Conservation (phyloP, 1,140 invertebrate species). For the Caenorhabditis inopinata region DNA sequence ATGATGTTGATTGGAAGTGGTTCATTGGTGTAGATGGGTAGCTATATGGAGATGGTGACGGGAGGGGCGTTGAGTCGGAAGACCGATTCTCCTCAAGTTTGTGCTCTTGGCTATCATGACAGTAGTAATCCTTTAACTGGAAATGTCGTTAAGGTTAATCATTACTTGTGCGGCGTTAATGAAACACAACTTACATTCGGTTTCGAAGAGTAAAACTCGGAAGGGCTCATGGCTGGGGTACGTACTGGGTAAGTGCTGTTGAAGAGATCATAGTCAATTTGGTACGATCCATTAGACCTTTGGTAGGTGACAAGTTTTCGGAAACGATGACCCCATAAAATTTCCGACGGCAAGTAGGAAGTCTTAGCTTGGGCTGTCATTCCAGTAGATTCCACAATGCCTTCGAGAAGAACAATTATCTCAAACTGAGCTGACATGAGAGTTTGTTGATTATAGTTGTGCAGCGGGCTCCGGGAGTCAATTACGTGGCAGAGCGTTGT, state of each 20-base stretch:
- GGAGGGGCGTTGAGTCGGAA: constrained; percentile 31
- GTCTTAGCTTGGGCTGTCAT: constrained; percentile 56
- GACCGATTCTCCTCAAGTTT: constrained; percentile 41
- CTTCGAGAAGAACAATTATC: constrained; percentile 55
- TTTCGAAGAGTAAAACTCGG: constrained; percentile 37
- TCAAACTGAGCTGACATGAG: constrained; percentile 51
- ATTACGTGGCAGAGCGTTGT: constrained; percentile 69
- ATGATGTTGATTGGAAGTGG: neutral
- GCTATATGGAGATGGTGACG: constrained; percentile 1
- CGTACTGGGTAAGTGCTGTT: constrained; percentile 75
- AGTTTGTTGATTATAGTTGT: constrained; percentile 38
- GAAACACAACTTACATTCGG: constrained; percentile 2
- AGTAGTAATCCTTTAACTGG: constrained; percentile 42
- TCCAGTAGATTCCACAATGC: constrained; percentile 67
- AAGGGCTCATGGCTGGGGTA: constrained; percentile 83
- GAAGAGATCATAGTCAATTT: constrained; percentile 51
- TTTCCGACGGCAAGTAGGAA: constrained; percentile 51
- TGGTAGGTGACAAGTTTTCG: constrained; percentile 48
- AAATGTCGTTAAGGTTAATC: neutral
- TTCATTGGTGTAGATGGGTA: constrained; percentile 13
- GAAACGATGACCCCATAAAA: constrained; percentile 51
- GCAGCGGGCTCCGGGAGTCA: constrained; percentile 62
- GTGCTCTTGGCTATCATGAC: constrained; percentile 37
- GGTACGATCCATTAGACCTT: constrained; percentile 40
- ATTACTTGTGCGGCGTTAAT: no score